Evolutionary conservation across 1,140 invertebrate genomes (phyloP), one percentile per base, ranked within the genome.

Genomic region (Tetragonula clypearis): DNA sequence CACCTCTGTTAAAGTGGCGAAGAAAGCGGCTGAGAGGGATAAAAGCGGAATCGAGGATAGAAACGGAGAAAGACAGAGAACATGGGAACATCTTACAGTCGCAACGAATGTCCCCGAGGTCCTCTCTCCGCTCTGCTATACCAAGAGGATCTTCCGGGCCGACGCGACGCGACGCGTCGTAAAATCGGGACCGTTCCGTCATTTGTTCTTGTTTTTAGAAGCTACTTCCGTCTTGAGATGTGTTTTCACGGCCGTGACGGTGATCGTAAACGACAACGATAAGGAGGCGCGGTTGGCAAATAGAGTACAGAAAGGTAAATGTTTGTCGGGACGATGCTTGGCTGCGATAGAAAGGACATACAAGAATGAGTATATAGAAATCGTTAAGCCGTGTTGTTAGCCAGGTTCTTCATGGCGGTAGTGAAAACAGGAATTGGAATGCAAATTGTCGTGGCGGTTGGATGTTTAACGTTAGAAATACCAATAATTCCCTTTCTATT

Each of bases 81-180:
- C 72, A 79, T 68, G 87, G 79, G 68, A 75, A 78, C 84, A 87
- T 88, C 79, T 86, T 71, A 82, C 58, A 55, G 77, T 84, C 80
- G 81, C 84, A 86, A 88, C 84, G 72, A 69, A 55, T 30, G 30
- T 30, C 81, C 87, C 86, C 62, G 41, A 49, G 5, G 62, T 65
- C 5, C n/a, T 66, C n/a, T 66, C 41, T 49, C 41, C 41, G n/a
- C 84, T 41, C 69, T 9, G 26, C 71, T n/a, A 30, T 30, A 17
- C 72, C 3, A 62, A 62, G 49, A 62, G 58, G 69, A 65, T 35
- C 35, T 55, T 66, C 62, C 49, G 77, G 66, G 58, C 49, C 19
- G 2, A 35, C 30, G 30, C 30, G 30, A 5, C 41, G 3, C 41
- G 41, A 41, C 41, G 5, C n/a, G 53, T 71, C 30, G 21, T 69